A percentile compares a stretch with the other conserved stretches of the same genome.
Evolutionary conservation across 2,113 vertebrate genomes (phyloP).

Genomic region (Dendrocopos noguchii): DNA sequence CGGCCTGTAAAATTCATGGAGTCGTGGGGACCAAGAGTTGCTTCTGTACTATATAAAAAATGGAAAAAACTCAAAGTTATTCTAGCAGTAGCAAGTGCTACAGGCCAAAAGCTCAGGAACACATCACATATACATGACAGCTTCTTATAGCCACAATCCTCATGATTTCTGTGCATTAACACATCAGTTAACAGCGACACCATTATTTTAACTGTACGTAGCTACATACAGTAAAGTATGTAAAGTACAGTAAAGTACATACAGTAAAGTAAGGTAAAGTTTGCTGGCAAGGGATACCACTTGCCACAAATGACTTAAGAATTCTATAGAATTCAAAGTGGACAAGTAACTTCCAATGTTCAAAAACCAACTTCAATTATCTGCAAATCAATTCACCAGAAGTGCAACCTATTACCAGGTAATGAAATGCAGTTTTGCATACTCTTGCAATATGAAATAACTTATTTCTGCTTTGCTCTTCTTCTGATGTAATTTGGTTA

Average conservation of each 20-base stretch:
- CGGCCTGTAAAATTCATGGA: neutral
- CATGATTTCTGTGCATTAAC: neutral
- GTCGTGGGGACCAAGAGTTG: rapidly evolving
- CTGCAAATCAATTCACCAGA: neutral
- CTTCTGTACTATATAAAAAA: neutral
- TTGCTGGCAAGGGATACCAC: neutral
- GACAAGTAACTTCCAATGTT: neutral
- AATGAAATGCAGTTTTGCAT: neutral
- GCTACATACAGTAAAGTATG: too few relatives aligned
- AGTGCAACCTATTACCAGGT: neutral
- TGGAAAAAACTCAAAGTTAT: neutral
- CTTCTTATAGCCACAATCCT: neutral
- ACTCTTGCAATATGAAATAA: neutral
- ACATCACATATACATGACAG: neutral
- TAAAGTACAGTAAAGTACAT: too few relatives aligned
- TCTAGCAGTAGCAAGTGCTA: neutral
- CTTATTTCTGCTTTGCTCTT: neutral
- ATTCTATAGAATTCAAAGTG: neutral
- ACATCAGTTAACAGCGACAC: neutral
- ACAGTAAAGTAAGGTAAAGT: neutral
- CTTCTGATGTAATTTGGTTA: neutral
- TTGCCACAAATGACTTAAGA: neutral
- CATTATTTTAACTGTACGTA: neutral
- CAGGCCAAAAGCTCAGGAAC: neutral
- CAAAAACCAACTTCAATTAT: neutral